Evolutionary conservation across 2,797 vertebrate species (phyloP).

Genomic region (Discoglossus pictus): DNA sequence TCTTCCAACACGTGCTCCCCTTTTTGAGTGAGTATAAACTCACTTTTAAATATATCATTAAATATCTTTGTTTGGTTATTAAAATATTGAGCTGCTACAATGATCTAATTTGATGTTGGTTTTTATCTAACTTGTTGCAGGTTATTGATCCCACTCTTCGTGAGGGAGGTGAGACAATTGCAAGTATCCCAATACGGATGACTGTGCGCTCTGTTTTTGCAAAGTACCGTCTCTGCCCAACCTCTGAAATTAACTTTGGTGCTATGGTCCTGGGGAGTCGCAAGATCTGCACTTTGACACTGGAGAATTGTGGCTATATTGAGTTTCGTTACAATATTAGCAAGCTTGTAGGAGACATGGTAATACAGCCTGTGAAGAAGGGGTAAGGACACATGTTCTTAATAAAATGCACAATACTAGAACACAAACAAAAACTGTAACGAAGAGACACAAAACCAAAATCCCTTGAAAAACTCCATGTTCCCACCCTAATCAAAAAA

Average conservation of each 20-base stretch:
- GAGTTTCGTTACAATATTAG: constrained; percentile 73
- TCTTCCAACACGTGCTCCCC: too few species aligned
- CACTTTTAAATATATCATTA: too few species aligned
- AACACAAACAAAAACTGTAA: too few species aligned
- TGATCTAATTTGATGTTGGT: too few species aligned
- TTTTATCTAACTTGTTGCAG: constrained; percentile 58
- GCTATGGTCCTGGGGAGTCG: constrained; percentile 69
- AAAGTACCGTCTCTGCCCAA: constrained; percentile 80
- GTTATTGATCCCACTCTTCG: constrained; percentile 77
- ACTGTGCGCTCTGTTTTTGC: constrained; percentile 74
- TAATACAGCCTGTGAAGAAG: constrained; percentile 49
- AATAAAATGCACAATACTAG: neutral
- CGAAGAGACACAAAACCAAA: too few species aligned
- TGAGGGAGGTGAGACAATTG: constrained; percentile 70
- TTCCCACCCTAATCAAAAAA: too few species aligned
- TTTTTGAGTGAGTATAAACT: too few species aligned
- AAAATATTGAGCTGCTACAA: too few species aligned
- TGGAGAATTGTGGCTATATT: constrained; percentile 81
- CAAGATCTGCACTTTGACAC: constrained; percentile 69
- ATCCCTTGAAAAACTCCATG: too few species aligned
- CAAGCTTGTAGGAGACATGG: constrained; percentile 54
- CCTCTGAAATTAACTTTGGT: constrained; percentile 78
- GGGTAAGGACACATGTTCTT: constrained; percentile 66
- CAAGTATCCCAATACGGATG: constrained; percentile 73
- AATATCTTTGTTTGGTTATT: too few species aligned